A percentile compares a stretch with the other conserved stretches of the same genome.
These are phyloP conservation scores for Centropus bengalensis DNA, from an alignment of 2,113 vertebrate genomes.

Conservation along the genomic window DNA sequence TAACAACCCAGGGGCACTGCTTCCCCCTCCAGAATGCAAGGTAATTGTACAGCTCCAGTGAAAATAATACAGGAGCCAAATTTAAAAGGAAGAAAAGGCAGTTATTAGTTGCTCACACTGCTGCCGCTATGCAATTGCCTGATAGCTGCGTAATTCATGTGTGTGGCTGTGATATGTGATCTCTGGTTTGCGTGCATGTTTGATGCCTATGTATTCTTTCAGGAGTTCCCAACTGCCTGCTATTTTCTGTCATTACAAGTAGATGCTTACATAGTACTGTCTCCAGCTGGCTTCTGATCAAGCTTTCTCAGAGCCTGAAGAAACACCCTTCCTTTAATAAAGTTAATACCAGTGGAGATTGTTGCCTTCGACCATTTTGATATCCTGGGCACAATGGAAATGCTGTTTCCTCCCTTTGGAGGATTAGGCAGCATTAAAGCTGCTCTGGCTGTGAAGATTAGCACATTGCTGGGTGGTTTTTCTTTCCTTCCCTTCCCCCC, in stretches of 20 bases:
- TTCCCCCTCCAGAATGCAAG: neutral
- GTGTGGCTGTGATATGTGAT: neutral
- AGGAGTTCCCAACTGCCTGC: neutral
- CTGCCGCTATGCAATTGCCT: neutral
- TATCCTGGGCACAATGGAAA: slow-evolving; percentile 28
- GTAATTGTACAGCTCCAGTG: neutral
- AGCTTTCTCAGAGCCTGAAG: neutral
- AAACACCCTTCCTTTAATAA: slow-evolving; percentile 4
- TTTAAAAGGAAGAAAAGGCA: neutral
- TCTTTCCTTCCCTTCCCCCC: neutral
- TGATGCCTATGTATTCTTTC: neutral
- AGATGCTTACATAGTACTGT: neutral
- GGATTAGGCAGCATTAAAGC: slow-evolving; percentile 24
- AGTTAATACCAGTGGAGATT: neutral
- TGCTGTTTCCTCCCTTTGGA: neutral
- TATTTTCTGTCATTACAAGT: neutral
- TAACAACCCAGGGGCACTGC: neutral
- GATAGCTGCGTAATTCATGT: neutral
- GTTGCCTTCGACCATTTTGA: neutral
- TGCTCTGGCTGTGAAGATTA: slow-evolving; percentile 11
- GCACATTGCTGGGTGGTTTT: neutral
- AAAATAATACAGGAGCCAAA: slow-evolving; percentile 14
- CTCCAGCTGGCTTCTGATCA: slow-evolving; percentile 1
- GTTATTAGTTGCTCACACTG: neutral
- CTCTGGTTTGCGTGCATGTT: neutral